Percentiles rank a stretch among this genome's conserved stretches.
phyloP scores from a whole-genome alignment of 2,888 invertebrate genomes.

The Lasiommata megera region DNA sequence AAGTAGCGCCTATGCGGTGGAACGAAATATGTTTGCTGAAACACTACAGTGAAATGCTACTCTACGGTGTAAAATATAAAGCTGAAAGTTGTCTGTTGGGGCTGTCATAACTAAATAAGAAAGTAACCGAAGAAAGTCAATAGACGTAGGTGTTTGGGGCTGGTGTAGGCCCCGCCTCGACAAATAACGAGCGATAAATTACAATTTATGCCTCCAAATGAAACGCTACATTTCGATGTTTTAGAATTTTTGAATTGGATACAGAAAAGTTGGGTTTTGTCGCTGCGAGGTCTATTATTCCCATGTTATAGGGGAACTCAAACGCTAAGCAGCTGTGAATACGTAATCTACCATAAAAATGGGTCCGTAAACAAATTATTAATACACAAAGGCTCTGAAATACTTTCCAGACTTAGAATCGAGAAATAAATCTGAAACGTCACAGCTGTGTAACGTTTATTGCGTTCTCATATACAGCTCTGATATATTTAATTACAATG shows the following conservation, averaged over 20 bases:
- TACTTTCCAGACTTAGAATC: too few relatives aligned
- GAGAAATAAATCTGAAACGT: too few relatives aligned
- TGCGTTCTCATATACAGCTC: too few relatives aligned
- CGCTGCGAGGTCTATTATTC: not conserved
- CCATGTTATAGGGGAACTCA: not conserved
- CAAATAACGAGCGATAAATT: slow-evolving; percentile 47
- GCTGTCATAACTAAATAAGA: slow-evolving; percentile 77
- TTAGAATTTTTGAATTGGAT: slow-evolving; percentile 9
- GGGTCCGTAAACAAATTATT: too few relatives aligned
- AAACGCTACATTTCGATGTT: slow-evolving; percentile 21
- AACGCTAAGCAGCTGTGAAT: not conserved
- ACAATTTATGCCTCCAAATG: slow-evolving; percentile 32
- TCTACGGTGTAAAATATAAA: slow-evolving; percentile 38
- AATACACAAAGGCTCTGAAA: too few relatives aligned
- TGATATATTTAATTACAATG: too few relatives aligned
- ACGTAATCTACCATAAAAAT: too few relatives aligned
- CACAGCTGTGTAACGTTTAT: too few relatives aligned
- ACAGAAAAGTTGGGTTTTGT: not conserved
- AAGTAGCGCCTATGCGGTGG: slow-evolving; percentile 69
- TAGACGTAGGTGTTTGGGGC: slow-evolving; percentile 75
- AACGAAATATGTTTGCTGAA: slow-evolving; percentile 64
- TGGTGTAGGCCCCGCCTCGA: slow-evolving; percentile 64
- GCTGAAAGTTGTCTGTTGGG: slow-evolving; percentile 41
- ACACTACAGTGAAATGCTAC: slow-evolving; percentile 37
- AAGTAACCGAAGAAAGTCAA: slow-evolving; percentile 80